Evolutionary conservation across 2,797 vertebrate species (phyloP), one percentile per base, ranked within the genome.

Genomic region (Tenualosa thibaudeaui): DNA sequence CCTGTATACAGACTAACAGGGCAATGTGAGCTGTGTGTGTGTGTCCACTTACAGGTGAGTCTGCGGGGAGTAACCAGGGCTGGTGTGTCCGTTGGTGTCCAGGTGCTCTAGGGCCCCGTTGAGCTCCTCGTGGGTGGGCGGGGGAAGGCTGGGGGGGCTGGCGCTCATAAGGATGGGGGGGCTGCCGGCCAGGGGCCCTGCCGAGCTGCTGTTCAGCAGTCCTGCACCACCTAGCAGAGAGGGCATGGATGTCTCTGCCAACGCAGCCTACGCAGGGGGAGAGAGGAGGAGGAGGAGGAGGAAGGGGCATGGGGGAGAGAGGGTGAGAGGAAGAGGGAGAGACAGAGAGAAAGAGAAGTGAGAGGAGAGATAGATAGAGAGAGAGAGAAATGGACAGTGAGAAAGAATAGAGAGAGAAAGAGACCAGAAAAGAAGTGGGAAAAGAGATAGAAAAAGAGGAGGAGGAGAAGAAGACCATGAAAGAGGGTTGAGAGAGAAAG

Each of bases 241-340:
- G 90, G 98, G 98, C 93, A 99, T 96, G 95, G 98, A 97, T 93
- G 98, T 99, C 94, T 99, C 98, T 81, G 98, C 98, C 94, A 99
- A 93, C 15, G 98, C 98, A 86, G 98, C 98, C 98, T 99, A 92
- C 82, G 75, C 84, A 89, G 84, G 50, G 40, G 6, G 49, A 26
- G 3, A 62, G 26, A 19, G 81, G 85, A 62, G 54, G 12, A 22
- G 54, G 54, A 56, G 54, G 54, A 56, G 54, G 51, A 54, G 15
- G 51, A 54, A 3, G 15, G 58, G n/a, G 58, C 1, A 8, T 3
- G 60, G 26, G 62, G 24, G 26, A 9, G 26, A 13, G 65, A 71
- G 65, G 17, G 26, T 37, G 24, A 71, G 65, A 40, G 31, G 37
- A 10, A 71, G 65, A 31, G 13, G 17, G 65, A 31, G 12, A 4